phyloP scores from a whole-genome alignment of 1,140 invertebrate genomes.

The Mya arenaria region DNA sequence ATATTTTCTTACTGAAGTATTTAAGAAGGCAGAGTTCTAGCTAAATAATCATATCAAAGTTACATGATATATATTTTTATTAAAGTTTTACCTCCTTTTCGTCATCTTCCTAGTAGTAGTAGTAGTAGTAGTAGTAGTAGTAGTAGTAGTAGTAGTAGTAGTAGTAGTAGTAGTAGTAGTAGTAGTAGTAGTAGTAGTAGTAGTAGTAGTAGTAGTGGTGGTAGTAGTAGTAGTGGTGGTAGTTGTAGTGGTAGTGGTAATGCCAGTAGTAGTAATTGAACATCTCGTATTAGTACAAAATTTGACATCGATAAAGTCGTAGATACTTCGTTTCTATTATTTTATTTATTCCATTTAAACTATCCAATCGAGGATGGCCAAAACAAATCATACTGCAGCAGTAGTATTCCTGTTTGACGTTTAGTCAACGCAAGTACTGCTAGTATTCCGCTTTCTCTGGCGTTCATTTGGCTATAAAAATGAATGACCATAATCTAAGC shows the following conservation, averaged over 20 bases:
- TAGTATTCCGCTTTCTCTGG: no score
- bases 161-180: conserved; percentile 18
- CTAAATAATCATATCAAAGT: not conserved
- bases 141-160: conserved; percentile 11
- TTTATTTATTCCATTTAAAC: no score
- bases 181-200: conserved; percentile 19
- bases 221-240: conserved; percentile 22
- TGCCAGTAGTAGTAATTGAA: not conserved
- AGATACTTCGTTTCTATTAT: no score
- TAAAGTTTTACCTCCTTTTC: not conserved
- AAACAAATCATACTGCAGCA: no score
- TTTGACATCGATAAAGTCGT: not conserved
- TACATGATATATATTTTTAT: not conserved
- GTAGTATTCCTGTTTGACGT: no score
- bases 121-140: not conserved
- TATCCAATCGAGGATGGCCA: no score
- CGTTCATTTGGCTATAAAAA: no score
- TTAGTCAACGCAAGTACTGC: no score
- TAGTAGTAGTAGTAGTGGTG: not conserved
- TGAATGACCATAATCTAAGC: no score
- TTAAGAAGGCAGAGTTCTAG: no score
- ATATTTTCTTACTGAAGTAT: no score
- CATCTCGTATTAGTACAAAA: not conserved
- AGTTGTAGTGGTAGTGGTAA: not conserved
- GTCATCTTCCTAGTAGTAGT: not conserved